Conservation (phyloP, 2,888 invertebrate genomes). For the Gastracanthus pulcherrimus region DNA sequence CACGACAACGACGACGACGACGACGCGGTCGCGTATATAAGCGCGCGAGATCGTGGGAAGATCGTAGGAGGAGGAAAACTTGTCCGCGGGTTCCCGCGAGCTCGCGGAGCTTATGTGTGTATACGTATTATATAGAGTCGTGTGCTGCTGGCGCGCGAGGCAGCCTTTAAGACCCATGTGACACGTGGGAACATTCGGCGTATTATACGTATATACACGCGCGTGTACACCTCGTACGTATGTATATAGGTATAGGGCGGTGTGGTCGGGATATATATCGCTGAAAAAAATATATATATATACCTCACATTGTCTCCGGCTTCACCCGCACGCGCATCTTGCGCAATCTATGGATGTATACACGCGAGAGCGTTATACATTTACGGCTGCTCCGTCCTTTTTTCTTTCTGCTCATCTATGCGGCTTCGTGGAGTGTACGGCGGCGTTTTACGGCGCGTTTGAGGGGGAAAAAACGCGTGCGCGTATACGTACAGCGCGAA, state of each 20-base stretch:
- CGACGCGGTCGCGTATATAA: constrained; percentile 50
- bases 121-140: no score
- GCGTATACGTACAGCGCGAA: neutral
- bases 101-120: constrained; percentile 24
- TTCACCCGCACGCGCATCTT: constrained; percentile 10
- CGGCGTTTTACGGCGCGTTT: constrained; percentile 27
- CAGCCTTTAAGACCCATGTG: constrained; percentile 54
- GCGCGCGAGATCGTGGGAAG: constrained; percentile 70
- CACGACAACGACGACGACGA: constrained; percentile 52
- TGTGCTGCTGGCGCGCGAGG: constrained; percentile 32
- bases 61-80: constrained; percentile 67
- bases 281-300: constrained; percentile 5
- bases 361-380: no score
- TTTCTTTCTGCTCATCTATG: neutral
- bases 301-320: constrained; percentile 45
- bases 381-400: constrained; percentile 29
- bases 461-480: constrained; percentile 18
- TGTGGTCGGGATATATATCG: neutral
- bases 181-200: constrained; percentile 64
- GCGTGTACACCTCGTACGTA: neutral
- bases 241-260: no score
- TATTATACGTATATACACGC: no score
- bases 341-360: constrained; percentile 26
- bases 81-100: constrained; percentile 60
- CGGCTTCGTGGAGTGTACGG: no score